Percentiles rank a stretch among this genome's conserved stretches.
Conservation (phyloP, 2,888 invertebrate genomes). For the Linyphia triangularis region DNA sequence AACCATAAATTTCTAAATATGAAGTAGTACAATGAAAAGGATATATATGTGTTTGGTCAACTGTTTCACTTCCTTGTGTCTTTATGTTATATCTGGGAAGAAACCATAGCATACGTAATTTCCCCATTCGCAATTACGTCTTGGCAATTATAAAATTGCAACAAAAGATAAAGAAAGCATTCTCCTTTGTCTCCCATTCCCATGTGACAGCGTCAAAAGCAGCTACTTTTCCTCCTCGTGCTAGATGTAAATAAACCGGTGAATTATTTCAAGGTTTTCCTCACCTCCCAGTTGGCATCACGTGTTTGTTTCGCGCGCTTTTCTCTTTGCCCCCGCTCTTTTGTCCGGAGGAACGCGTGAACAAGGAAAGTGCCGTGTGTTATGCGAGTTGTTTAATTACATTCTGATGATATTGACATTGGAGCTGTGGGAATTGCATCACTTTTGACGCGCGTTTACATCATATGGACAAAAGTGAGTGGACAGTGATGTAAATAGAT, state of each 20-base stretch:
- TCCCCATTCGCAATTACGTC: not conserved
- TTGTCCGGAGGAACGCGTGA: not conserved
- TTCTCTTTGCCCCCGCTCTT: not conserved
- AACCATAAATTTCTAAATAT: no score
- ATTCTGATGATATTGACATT: no score
- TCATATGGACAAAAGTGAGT: no score
- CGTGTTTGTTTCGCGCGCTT: not conserved
- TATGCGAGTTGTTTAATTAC: no score
- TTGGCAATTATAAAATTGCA: constrained; percentile 3
- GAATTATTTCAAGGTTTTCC: not conserved
- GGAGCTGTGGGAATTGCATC: no score
- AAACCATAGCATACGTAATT: not conserved
- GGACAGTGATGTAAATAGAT: no score
- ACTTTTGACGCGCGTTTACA: no score
- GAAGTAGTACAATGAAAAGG: not conserved
- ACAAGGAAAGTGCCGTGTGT: not conserved
- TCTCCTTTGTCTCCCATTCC: not conserved
- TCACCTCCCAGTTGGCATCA: not conserved
- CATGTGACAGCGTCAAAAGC: not conserved
- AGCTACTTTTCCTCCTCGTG: not conserved
- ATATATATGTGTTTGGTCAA: not conserved
- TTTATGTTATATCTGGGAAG: not conserved
- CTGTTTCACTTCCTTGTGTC: not conserved
- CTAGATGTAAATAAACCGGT: not conserved
- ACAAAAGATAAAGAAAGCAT: not conserved